A percentile compares a stretch with the other conserved stretches of the same genome.
phyloP scores from a whole-genome alignment of 2,113 vertebrate genomes.

The Callaeas wilsoni region DNA sequence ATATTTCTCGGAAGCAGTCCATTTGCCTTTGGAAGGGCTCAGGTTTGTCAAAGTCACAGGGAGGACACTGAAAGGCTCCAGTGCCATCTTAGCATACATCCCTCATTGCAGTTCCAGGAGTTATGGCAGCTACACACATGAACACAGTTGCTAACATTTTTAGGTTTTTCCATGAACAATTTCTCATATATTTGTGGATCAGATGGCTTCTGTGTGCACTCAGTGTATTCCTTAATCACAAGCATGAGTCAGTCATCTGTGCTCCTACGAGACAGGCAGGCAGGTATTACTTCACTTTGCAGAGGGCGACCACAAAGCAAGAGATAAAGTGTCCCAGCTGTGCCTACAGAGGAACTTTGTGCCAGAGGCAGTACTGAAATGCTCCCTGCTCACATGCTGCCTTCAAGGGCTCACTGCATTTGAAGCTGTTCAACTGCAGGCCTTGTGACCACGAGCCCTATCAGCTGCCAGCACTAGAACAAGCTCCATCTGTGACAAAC shows the following conservation, averaged over 20 bases:
- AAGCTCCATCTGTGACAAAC: background rate
- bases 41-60: background rate
- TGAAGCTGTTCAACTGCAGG: background rate
- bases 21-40: background rate
- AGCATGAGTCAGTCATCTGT: background rate
- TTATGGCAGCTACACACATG: background rate
- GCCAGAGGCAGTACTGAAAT: background rate
- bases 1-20: background rate
- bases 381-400: background rate
- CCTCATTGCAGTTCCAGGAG: background rate
- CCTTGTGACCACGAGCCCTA: background rate
- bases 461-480: background rate
- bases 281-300: background rate
- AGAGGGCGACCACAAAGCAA: accelerated
- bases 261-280: background rate
- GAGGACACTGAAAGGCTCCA: background rate
- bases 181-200: background rate
- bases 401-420: background rate
- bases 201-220: background rate
- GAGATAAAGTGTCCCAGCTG: background rate
- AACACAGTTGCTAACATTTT: background rate
- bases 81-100: background rate
- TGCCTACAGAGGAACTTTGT: background rate
- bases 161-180: background rate
- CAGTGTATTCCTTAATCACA: background rate